Conservation (phyloP, 2,888 invertebrate genomes). For the Chymomyza procnemis region DNA sequence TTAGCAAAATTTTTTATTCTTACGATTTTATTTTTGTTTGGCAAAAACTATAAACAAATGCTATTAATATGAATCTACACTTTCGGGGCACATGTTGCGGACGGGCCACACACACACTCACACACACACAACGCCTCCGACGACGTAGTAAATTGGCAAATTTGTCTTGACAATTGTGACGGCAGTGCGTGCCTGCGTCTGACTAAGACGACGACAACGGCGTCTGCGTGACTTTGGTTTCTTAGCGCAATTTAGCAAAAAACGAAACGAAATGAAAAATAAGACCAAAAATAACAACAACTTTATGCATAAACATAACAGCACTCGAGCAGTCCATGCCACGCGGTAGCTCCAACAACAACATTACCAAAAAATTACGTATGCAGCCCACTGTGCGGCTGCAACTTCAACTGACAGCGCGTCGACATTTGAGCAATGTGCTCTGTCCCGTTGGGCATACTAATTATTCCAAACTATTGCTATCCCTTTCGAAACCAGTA, state of each 20-base stretch:
- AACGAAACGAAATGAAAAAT: too few relatives aligned
- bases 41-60: slow-evolving; percentile 67
- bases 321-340: slow-evolving; percentile 43
- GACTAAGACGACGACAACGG: slow-evolving; percentile 21
- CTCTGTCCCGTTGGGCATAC: slow-evolving; percentile 50
- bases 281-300: slow-evolving; percentile 24
- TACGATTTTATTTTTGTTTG: slow-evolving; percentile 42
- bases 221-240: slow-evolving; percentile 35
- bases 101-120: too few relatives aligned
- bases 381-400: slow-evolving; percentile 66
- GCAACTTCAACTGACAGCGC: slow-evolving; percentile 56
- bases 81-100: slow-evolving; percentile 19
- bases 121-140: slow-evolving; percentile 9
- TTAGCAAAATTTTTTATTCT: slow-evolving; percentile 2
- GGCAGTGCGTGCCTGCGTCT: too few relatives aligned
- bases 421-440: slow-evolving; percentile 70
- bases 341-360: slow-evolving; percentile 13
- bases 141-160: slow-evolving; percentile 20
- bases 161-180: slow-evolving; percentile 5
- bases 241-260: slow-evolving; percentile 27
- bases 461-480: slow-evolving; percentile 51
- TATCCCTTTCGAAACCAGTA: neutral
- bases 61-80: slow-evolving; percentile 61
- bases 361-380: slow-evolving; percentile 50
- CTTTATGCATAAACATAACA: slow-evolving; percentile 67